Conservation (phyloP, 2,888 invertebrate species). For the Nesidiocoris tenuis region DNA sequence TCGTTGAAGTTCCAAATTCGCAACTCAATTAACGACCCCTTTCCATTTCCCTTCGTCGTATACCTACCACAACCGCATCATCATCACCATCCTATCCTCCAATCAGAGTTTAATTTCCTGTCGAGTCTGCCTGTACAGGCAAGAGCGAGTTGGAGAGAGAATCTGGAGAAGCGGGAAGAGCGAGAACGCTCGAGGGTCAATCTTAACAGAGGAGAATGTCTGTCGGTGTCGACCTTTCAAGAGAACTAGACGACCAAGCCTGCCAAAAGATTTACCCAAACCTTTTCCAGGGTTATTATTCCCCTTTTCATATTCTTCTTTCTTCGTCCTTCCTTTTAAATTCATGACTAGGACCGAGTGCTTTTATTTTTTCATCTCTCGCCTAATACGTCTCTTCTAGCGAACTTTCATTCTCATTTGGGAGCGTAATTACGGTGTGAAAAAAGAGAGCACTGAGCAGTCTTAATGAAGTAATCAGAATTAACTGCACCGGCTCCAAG, state of each 20-base stretch:
- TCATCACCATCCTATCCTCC: slow-evolving; percentile 1
- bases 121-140: slow-evolving; percentile 17
- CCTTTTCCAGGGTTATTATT: neutral
- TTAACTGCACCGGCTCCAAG: slow-evolving; percentile 12
- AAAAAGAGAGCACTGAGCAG: slow-evolving; percentile 2
- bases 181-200: slow-evolving; percentile 29
- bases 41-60: slow-evolving; percentile 4
- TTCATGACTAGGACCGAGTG: neutral
- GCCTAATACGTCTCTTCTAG: neutral
- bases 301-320: slow-evolving; percentile 1
- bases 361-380: neutral
- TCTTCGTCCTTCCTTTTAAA: slow-evolving; percentile 20
- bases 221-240: neutral
- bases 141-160: neutral
- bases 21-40: slow-evolving; percentile 32
- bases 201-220: slow-evolving; percentile 31
- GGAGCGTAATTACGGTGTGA: slow-evolving; percentile 17
- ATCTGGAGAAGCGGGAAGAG: neutral
- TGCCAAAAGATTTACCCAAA: neutral
- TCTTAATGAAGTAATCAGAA: slow-evolving; percentile 39
- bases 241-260: neutral
- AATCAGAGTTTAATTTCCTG: slow-evolving; percentile 37
- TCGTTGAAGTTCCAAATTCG: slow-evolving; percentile 37
- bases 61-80: slow-evolving; percentile 3
- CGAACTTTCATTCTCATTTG: neutral